Evolutionary conservation across 2,113 vertebrate genomes (phyloP).

Genomic region (Perccottus glenii): DNA sequence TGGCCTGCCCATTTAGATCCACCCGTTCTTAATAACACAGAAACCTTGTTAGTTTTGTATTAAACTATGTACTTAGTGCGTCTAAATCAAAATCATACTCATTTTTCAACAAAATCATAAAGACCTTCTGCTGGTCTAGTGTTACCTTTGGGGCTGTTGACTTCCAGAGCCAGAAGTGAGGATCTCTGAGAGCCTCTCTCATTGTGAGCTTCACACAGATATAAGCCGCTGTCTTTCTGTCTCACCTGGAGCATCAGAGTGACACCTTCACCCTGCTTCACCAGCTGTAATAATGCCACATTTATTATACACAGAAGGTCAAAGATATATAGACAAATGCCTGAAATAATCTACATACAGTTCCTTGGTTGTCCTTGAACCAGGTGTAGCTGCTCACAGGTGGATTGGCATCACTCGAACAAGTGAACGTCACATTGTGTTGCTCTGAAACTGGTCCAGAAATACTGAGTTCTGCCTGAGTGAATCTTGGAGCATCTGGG

Average conservation of each 20-base stretch:
- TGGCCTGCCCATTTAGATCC: too few relatives aligned
- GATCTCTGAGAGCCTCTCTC: constrained; percentile 16
- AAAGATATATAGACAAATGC: not conserved
- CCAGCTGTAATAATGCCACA: constrained; percentile 1
- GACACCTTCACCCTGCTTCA: not conserved
- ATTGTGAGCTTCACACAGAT: constrained; percentile 43
- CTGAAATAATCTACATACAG: not conserved
- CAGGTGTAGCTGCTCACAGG: constrained; percentile 32
- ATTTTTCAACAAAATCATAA: too few relatives aligned
- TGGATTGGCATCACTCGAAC: constrained; percentile 47
- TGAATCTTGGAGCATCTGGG: constrained; percentile 27
- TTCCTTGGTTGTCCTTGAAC: constrained; percentile 5
- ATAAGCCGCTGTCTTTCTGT: not conserved
- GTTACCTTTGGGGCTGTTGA: not conserved
- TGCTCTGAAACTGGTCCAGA: constrained; percentile 19
- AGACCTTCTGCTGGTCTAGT: too few relatives aligned
- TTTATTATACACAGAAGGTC: not conserved
- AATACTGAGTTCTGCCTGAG: not conserved
- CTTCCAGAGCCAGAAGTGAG: constrained; percentile 12
- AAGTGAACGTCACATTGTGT: constrained; percentile 10
- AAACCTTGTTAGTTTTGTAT: too few relatives aligned
- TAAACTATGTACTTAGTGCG: too few relatives aligned
- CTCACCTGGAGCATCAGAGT: constrained; percentile 5
- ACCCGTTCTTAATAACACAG: too few relatives aligned
- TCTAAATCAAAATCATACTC: too few relatives aligned